Evolutionary conservation across 1,140 invertebrate genomes (phyloP).

Genomic region (Neelides sp.): DNA sequence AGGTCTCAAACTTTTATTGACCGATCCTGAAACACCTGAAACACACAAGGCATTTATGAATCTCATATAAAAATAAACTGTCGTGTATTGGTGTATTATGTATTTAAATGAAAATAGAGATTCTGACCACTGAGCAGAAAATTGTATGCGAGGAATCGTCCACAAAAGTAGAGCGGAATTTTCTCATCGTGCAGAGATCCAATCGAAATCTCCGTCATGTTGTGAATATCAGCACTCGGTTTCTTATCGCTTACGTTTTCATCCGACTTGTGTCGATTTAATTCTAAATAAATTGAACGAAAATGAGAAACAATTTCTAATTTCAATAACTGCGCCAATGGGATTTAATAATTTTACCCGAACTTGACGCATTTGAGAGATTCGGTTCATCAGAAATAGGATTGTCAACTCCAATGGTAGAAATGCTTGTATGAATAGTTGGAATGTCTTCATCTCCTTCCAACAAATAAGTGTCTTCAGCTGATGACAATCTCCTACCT

Average conservation of each 20-base stretch:
- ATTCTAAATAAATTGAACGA: background rate
- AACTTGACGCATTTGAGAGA: conserved; percentile 20
- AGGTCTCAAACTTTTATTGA: conserved; percentile 44
- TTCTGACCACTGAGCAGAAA: conserved; percentile 56
- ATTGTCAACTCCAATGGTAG: conserved; percentile 19
- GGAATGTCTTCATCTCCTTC: conserved; percentile 35
- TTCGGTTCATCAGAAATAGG: conserved; percentile 9
- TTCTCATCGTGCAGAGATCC: conserved; percentile 52
- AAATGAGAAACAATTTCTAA: background rate
- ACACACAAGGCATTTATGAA: too few relatives aligned
- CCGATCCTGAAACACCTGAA: conserved; percentile 8
- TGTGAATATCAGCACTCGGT: conserved; percentile 36
- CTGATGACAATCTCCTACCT: conserved; percentile 26
- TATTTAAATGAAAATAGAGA: background rate
- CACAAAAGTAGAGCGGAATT: conserved; percentile 57
- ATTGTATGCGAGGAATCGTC: conserved; percentile 55
- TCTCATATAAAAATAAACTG: too few relatives aligned
- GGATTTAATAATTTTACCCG: conserved; percentile 2
- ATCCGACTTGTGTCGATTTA: conserved; percentile 15
- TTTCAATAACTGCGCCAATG: background rate
- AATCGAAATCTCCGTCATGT: conserved; percentile 38
- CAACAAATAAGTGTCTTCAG: conserved; percentile 33
- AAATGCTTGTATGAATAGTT: conserved; percentile 13
- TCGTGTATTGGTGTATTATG: too few relatives aligned
- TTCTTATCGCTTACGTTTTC: conserved; percentile 28